Evolutionary conservation across 2,113 vertebrate species (phyloP).

Genomic region (Chaenocephalus aceratus): DNA sequence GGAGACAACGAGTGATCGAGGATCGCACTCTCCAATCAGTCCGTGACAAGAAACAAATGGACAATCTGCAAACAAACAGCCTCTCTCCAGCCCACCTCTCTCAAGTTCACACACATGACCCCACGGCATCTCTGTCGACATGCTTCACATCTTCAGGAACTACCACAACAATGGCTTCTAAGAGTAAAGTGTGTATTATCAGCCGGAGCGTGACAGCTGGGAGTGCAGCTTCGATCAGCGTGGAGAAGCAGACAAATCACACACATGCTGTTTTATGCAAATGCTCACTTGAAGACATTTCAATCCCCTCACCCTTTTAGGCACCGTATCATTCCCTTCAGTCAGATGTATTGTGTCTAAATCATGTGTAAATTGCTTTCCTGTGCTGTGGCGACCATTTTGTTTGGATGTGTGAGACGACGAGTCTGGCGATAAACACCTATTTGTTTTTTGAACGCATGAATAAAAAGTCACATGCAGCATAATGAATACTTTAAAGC

Average conservation of each 20-base stretch:
- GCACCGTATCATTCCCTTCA: background rate
- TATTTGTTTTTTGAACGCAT: background rate
- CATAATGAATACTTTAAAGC: background rate
- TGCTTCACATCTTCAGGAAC: constrained; percentile 20
- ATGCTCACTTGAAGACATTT: background rate
- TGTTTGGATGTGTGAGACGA: too few species aligned
- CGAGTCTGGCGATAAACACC: background rate
- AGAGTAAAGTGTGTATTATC: constrained; percentile 25
- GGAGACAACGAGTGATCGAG: constrained; percentile 1
- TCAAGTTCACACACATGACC: constrained; percentile 9
- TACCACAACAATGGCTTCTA: constrained; percentile 17
- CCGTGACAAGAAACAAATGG: background rate
- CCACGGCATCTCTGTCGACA: constrained; percentile 30
- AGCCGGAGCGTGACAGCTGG: constrained; percentile 25
- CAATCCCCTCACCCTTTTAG: background rate
- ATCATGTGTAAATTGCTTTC: background rate
- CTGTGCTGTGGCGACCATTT: background rate
- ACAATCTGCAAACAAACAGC: background rate
- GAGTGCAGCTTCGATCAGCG: constrained; percentile 40
- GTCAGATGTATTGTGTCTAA: background rate
- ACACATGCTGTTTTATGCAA: background rate
- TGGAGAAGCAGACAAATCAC: constrained; percentile 22
- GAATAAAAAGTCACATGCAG: background rate
- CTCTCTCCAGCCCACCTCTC: constrained; percentile 1
- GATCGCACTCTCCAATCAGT: constrained; percentile 23